Conservation (phyloP, 2,113 vertebrate genomes). For the Camelus bactrianus region DNA sequence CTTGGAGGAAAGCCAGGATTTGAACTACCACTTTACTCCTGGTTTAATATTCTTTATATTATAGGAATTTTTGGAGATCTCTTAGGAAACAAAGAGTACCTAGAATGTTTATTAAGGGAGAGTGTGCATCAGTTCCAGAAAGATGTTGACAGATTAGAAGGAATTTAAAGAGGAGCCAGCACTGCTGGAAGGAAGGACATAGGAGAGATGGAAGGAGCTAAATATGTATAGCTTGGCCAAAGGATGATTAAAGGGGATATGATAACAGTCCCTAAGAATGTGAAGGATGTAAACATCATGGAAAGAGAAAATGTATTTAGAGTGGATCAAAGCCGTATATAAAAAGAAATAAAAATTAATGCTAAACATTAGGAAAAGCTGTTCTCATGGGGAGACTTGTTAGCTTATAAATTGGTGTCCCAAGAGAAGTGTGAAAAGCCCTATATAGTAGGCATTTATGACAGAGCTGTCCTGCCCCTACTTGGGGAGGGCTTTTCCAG, state of each 20-base stretch:
- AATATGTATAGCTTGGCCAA: constrained; percentile 70
- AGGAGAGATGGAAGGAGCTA: constrained; percentile 70
- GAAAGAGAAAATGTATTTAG: constrained; percentile 63
- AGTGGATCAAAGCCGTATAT: constrained; percentile 19
- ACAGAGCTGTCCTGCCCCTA: not conserved
- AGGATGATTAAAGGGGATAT: constrained; percentile 61
- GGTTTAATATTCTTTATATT: not conserved
- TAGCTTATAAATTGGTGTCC: constrained; percentile 31
- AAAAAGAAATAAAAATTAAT: constrained; percentile 55
- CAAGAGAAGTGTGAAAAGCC: not conserved
- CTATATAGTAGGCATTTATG: not conserved
- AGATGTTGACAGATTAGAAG: constrained; percentile 68
- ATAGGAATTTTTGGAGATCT: constrained; percentile 5
- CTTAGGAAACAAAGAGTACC: constrained; percentile 44
- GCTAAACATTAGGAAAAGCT: constrained; percentile 14
- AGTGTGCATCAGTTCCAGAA: constrained; percentile 56
- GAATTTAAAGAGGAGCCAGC: constrained; percentile 67
- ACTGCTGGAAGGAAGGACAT: constrained; percentile 69
- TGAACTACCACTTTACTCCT: constrained; percentile 1
- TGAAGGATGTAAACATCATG: constrained; percentile 65
- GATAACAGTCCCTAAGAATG: constrained; percentile 71
- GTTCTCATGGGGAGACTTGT: constrained; percentile 26
- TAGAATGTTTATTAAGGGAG: constrained; percentile 61
- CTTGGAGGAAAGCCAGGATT: not conserved
- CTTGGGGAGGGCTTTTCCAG: constrained; percentile 60